Conservation (phyloP, 2,888 invertebrate genomes). For the Drosophila aldrichi region DNA sequence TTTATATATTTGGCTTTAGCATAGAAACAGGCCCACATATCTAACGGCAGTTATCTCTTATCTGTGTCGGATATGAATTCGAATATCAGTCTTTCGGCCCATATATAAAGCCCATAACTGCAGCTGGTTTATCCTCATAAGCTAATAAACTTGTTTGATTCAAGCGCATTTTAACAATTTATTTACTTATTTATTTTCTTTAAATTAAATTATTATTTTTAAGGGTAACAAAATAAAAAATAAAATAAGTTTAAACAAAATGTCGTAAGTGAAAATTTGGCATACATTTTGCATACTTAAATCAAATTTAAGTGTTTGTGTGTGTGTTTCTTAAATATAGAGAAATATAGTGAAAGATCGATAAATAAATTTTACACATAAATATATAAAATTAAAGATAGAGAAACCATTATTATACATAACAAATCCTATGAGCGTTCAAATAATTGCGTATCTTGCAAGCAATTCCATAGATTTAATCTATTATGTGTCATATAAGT, state of each 20-base stretch:
- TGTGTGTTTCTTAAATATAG: background rate
- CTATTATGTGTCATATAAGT: too few relatives aligned
- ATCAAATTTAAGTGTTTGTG: background rate
- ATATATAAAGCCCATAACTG: conserved; percentile 31
- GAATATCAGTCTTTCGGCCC: conserved; percentile 6
- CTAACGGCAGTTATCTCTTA: conserved; percentile 1
- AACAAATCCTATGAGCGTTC: too few relatives aligned
- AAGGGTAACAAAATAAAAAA: background rate
- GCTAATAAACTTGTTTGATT: background rate
- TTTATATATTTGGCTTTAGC: background rate
- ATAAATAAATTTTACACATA: too few relatives aligned
- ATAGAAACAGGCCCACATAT: too few relatives aligned
- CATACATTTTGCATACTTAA: background rate
- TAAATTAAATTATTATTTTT: conserved; percentile 20
- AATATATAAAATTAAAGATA: background rate
- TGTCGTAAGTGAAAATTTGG: conserved; percentile 54
- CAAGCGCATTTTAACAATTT: background rate
- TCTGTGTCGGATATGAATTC: conserved; percentile 5
- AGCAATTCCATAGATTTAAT: too few relatives aligned
- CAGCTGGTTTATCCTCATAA: background rate
- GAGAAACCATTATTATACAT: too few relatives aligned
- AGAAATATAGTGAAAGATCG: background rate
- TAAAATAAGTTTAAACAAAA: conserved; percentile 26
- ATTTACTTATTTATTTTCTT: background rate
- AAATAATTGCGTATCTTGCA: too few relatives aligned